Evolutionary conservation across 2,113 vertebrate species (phyloP), one percentile per base, ranked within the genome.

Genomic region (Strix uralensis): DNA sequence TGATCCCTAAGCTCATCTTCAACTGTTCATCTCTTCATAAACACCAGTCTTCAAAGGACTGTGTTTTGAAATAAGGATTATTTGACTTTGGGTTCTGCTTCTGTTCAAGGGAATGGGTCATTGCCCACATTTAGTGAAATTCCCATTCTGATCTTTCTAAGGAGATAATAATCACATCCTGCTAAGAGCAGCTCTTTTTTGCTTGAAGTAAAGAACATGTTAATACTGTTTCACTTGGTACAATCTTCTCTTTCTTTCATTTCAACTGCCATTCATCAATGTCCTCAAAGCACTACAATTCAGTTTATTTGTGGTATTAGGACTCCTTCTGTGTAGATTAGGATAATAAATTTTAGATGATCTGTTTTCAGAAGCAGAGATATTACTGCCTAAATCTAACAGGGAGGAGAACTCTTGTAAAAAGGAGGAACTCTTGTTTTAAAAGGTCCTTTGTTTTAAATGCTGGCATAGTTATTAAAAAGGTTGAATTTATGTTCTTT

Each of bases 341-440:
- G 10, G 58, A 58, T 69, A 95, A 97, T 97, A 96, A 97, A 94
- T 96, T 97, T 96, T 91, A 90, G 79, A 96, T 70, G 9, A 85
- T 95, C 79, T 95, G 58, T 86, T 95, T 96, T 93, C 90, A 94
- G 59, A 97, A 96, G 86, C 81, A 95, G 81, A 96, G 92, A 66
- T 92, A 81, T 86, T 97, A 70, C 63, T 95, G 89, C 66, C 89
- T 94, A 94, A 79, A 96, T 93, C 54, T 78, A 91, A 92, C 73
- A 89, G 62, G 51, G 85, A 97, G 77, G 83, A 90, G 58, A 96
- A 91, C 8, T 7, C 57, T 94, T 91, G 38, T 88, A 73, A 96
- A 96, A 93, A 86, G 63, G 46, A 88, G 82, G 90, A 94, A 90
- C 42, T 57, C 38, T 66, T 84, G 40, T 77, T 92, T 90, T 86